Percentiles rank a stretch among this genome's conserved stretches.
phyloP scores from a whole-genome alignment of 2,797 vertebrate genomes.

The Champsocephalus gunnari region DNA sequence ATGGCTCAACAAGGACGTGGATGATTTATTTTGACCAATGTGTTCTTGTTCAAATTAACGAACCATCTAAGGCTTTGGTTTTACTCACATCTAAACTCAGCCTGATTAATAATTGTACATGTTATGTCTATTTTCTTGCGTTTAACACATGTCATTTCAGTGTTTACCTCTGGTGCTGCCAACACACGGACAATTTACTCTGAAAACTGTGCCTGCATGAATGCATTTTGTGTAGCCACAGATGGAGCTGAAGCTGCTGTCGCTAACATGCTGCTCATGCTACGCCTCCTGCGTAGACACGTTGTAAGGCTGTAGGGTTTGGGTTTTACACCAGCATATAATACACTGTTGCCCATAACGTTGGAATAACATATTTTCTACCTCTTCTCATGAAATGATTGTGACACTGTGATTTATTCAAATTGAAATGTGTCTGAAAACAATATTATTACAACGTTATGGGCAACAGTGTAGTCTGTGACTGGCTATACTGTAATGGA shows the following conservation, averaged over 20 bases:
- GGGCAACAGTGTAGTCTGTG: neutral
- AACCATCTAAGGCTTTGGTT: neutral
- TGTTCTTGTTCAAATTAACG: slow-evolving; percentile 26
- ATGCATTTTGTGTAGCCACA: neutral
- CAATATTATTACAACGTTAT: no score
- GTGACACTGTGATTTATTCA: no score
- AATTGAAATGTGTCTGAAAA: no score
- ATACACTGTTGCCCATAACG: no score
- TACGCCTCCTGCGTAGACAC: neutral
- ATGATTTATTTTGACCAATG: slow-evolving; percentile 47
- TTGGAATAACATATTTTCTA: no score
- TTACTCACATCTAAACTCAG: neutral
- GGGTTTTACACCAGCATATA: neutral
- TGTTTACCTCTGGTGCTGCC: neutral
- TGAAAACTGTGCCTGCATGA: neutral
- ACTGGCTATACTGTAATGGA: neutral
- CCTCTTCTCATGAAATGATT: no score
- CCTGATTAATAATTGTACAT: neutral
- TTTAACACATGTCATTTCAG: neutral
- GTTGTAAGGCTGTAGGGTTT: neutral
- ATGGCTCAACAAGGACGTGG: slow-evolving; percentile 32
- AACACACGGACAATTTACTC: neutral
- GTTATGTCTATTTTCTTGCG: neutral
- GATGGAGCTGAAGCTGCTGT: neutral
- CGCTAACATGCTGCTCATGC: neutral